A percentile compares a stretch with the other conserved stretches of the same genome.
Evolutionary conservation across 2,797 vertebrate genomes (phyloP).

Genomic region (Malacoraja senta): DNA sequence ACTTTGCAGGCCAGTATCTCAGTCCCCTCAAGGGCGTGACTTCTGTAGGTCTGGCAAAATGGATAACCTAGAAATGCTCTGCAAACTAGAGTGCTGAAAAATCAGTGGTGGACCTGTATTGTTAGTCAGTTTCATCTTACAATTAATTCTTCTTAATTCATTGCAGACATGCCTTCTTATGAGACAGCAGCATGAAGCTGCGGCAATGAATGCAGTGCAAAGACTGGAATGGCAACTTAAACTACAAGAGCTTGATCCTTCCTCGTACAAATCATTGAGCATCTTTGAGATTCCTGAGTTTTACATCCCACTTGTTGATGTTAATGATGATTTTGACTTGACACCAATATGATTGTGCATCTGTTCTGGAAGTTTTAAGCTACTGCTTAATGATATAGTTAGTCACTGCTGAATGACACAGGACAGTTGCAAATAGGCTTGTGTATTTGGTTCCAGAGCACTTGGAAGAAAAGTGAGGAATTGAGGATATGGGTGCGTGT

Average conservation of each 20-base stretch:
- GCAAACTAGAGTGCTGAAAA: too few relatives aligned
- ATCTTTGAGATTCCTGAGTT: conserved; percentile 98
- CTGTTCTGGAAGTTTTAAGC: conserved; percentile 18
- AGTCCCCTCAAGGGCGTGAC: too few relatives aligned
- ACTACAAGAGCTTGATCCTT: conserved; percentile 92
- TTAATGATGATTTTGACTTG: conserved; percentile 96
- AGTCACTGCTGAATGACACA: conserved; percentile 52
- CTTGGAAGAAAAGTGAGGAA: conserved; percentile 39
- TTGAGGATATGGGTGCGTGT: conserved; percentile 12
- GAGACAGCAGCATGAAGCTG: conserved; percentile 97
- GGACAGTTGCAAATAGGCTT: conserved; percentile 40
- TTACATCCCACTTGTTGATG: conserved; percentile 95
- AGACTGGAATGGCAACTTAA: conserved; percentile 98
- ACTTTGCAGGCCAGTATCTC: too few relatives aligned
- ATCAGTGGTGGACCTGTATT: too few relatives aligned
- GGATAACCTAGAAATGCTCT: too few relatives aligned
- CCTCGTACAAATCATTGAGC: conserved; percentile 94
- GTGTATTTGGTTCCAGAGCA: conserved; percentile 49
- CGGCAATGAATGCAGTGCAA: conserved; percentile 92
- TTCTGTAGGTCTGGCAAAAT: too few relatives aligned
- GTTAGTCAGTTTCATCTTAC: not conserved
- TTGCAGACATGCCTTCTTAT: conserved; percentile 91
- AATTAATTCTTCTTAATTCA: not conserved
- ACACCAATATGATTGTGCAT: conserved; percentile 79
- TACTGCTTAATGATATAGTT: conserved; percentile 1